phyloP scores from a whole-genome alignment of 2,888 invertebrate species.

The Aquatica leii region DNA sequence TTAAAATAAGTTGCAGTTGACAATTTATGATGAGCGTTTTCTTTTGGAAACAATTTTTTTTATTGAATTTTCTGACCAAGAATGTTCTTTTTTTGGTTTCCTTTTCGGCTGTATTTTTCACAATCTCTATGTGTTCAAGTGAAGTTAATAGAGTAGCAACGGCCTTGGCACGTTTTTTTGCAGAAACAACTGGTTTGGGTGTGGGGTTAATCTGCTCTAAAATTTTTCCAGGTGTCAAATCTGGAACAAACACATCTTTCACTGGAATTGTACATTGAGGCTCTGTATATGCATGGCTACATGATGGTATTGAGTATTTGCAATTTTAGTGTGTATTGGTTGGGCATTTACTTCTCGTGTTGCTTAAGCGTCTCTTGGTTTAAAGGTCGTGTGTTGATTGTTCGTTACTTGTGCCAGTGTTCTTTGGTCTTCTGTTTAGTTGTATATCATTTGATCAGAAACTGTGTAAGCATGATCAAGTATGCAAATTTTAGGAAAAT shows the following conservation, averaged over 20 bases:
- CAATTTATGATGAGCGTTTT: conserved; percentile 9
- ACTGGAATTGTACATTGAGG: conserved; percentile 13
- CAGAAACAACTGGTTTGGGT: conserved; percentile 19
- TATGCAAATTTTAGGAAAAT: conserved; percentile 7
- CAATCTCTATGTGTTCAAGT: conserved; percentile 24
- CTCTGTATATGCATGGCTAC: conserved; percentile 3
- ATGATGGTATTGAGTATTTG: conserved; percentile 16
- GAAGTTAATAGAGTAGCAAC: no score
- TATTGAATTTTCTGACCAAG: conserved; percentile 24
- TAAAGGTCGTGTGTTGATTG: background rate
- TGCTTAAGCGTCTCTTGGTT: background rate
- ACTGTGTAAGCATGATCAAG: conserved; percentile 33
- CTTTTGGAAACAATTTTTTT: no score
- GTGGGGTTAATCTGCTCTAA: conserved; percentile 19
- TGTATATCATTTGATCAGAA: conserved; percentile 27
- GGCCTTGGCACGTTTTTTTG: no score
- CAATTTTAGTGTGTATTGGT: conserved; percentile 3
- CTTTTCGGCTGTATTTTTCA: conserved; percentile 22
- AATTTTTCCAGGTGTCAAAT: conserved; percentile 20
- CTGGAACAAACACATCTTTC: conserved; percentile 12
- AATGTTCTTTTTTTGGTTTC: conserved; percentile 8
- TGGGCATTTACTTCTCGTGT: conserved; percentile 5
- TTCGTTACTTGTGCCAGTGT: background rate
- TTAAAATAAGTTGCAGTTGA: background rate
- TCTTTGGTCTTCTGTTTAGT: conserved; percentile 19